These are phyloP conservation scores for Pygathrix nemaeus DNA, from an alignment of 2,113 vertebrate species.

Conservation along the genomic window DNA sequence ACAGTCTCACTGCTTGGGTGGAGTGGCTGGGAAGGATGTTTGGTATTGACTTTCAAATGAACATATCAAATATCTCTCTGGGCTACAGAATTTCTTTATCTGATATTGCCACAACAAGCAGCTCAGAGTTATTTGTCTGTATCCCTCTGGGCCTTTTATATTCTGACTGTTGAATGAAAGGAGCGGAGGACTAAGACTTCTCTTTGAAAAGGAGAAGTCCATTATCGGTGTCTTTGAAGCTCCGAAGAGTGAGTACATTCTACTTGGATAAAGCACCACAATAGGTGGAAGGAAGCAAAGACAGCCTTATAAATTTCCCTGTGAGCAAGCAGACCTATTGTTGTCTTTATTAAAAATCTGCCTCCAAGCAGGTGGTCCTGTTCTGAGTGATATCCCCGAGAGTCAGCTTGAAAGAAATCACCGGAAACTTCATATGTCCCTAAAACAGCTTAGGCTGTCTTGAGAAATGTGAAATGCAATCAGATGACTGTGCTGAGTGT, in stretches of 20 bases:
- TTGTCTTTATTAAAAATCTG: slow-evolving; percentile 69
- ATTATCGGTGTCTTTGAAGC: slow-evolving; percentile 56
- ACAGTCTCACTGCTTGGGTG: slow-evolving; percentile 4
- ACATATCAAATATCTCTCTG: slow-evolving; percentile 45
- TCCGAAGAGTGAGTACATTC: slow-evolving; percentile 48
- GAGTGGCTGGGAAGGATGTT: slow-evolving; percentile 27
- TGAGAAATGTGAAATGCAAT: slow-evolving; percentile 48
- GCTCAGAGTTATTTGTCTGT: slow-evolving; percentile 58
- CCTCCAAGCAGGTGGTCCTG: slow-evolving; percentile 34
- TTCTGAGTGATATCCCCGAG: slow-evolving; percentile 21
- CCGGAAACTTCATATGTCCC: not conserved
- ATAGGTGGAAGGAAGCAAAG: slow-evolving; percentile 44
- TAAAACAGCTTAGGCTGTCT: not conserved
- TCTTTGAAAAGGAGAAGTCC: slow-evolving; percentile 60
- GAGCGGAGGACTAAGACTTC: slow-evolving; percentile 37
- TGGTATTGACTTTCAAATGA: slow-evolving; percentile 72
- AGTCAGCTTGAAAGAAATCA: slow-evolving; percentile 50
- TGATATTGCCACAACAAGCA: slow-evolving; percentile 60
- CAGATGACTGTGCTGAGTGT: not conserved
- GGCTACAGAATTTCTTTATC: slow-evolving; percentile 58
- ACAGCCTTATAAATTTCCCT: slow-evolving; percentile 47
- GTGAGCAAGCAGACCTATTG: slow-evolving; percentile 45
- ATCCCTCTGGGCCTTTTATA: slow-evolving; percentile 57
- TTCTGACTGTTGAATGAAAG: slow-evolving; percentile 64
- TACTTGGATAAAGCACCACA: slow-evolving; percentile 53